Percentiles rank a stretch among this genome's conserved stretches.
Conservation (phyloP, 2,113 vertebrate genomes). For the Nyctibius bracteatus region DNA sequence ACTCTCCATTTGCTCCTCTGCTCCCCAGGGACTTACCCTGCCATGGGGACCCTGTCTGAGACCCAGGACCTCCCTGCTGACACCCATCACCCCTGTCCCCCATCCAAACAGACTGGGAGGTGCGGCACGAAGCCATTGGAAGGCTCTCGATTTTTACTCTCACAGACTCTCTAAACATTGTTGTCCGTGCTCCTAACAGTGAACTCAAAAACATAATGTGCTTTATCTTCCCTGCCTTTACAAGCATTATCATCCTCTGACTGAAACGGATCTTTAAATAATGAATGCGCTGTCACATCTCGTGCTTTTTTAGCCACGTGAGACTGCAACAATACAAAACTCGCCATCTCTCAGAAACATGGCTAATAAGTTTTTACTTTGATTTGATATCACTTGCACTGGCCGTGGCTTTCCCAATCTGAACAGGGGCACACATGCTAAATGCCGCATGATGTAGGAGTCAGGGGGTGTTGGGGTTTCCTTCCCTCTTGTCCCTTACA, state of each 20-base stretch:
- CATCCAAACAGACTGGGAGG: neutral
- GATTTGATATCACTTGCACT: neutral
- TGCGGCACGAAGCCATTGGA: neutral
- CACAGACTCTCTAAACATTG: neutral
- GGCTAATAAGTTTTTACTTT: neutral
- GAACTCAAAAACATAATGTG: neutral
- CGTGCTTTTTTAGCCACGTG: neutral
- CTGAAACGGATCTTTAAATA: neutral
- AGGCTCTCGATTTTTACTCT: neutral
- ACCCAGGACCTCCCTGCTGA: neutral
- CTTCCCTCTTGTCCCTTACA: neutral
- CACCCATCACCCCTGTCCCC: fast-evolving
- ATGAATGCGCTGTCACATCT: neutral
- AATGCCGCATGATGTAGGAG: neutral
- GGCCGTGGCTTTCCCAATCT: neutral
- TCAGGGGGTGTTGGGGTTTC: neutral
- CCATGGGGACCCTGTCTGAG: neutral
- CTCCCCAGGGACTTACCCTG: neutral
- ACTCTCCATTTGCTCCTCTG: neutral
- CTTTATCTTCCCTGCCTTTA: neutral
- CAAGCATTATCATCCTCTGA: neutral
- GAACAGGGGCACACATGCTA: neutral
- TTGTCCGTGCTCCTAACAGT: neutral
- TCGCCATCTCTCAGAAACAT: neutral
- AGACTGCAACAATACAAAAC: neutral